These are phyloP conservation scores for Apeltes quadracus DNA, from an alignment of 2,113 vertebrate species.

Conservation along the genomic window DNA sequence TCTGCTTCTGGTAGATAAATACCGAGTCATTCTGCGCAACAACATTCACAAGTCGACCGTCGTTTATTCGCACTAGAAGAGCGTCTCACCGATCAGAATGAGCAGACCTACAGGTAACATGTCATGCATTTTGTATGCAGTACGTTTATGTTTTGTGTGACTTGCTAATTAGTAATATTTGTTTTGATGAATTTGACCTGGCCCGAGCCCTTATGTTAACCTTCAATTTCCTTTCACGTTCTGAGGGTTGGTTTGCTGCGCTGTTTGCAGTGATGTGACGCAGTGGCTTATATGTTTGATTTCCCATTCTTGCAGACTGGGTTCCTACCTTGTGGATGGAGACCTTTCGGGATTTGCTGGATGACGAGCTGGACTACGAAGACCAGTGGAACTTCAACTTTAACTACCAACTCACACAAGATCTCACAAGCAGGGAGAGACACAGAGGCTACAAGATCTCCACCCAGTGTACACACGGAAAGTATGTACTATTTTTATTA, in stretches of 20 bases:
- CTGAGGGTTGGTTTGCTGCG: neutral
- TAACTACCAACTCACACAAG: constrained; percentile 50
- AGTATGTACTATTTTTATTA: constrained; percentile 36
- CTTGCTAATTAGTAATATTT: neutral
- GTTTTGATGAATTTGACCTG: neutral
- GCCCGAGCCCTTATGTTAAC: neutral
- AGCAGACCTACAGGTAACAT: constrained; percentile 29
- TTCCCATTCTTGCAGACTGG: constrained; percentile 52
- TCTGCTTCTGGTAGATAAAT: rapidly evolving
- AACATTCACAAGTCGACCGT: neutral
- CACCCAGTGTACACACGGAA: constrained; percentile 34
- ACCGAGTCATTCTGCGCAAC: neutral
- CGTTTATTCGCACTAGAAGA: too few species aligned
- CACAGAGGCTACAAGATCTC: constrained; percentile 65
- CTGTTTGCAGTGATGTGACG: neutral
- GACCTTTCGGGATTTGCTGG: constrained; percentile 46
- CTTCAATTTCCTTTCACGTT: neutral
- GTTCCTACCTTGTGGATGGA: constrained; percentile 56
- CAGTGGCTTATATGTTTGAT: neutral
- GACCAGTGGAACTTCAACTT: constrained; percentile 69
- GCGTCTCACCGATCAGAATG: constrained; percentile 21
- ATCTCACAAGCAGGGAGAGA: constrained; percentile 40
- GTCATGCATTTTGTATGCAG: neutral
- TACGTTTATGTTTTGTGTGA: neutral
- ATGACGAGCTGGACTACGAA: constrained; percentile 59